Conservation (phyloP, 2,888 invertebrate genomes). For the Volucella zonaria region DNA sequence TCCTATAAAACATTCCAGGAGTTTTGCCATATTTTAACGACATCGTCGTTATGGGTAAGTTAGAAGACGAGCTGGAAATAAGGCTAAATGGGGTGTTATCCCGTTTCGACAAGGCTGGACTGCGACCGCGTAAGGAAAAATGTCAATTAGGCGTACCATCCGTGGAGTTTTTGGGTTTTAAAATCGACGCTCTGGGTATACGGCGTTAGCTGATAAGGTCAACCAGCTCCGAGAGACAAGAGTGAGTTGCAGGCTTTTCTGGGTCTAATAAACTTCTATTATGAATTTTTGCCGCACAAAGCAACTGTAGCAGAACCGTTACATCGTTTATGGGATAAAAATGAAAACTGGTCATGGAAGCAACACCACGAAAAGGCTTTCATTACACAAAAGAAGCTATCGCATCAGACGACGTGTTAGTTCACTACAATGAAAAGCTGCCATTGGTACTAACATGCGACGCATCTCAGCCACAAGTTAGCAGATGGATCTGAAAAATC, state of each 20-base stretch:
- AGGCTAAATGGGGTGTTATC: constrained; percentile 9
- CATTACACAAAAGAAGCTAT: too few relatives aligned
- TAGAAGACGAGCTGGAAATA: constrained; percentile 18
- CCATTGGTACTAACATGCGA: too few relatives aligned
- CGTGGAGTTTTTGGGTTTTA: constrained; percentile 64
- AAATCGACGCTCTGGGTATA: constrained; percentile 62
- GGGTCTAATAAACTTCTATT: too few relatives aligned
- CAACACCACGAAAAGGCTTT: too few relatives aligned
- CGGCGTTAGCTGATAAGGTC: constrained; percentile 28
- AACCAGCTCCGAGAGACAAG: too few relatives aligned
- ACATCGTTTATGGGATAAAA: too few relatives aligned
- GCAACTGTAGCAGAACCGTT: constrained; percentile 65
- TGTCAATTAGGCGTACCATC: constrained; percentile 25
- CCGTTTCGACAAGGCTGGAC: constrained; percentile 24
- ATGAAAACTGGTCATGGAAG: too few relatives aligned
- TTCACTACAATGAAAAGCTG: too few relatives aligned
- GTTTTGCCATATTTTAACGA: constrained; percentile 73
- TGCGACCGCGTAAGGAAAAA: constrained; percentile 27
- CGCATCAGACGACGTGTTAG: too few relatives aligned
- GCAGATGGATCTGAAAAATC: constrained; percentile 42
- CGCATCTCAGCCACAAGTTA: too few relatives aligned
- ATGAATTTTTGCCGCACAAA: constrained; percentile 52
- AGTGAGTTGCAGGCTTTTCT: background rate
- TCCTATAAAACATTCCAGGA: constrained; percentile 7
- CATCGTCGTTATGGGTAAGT: constrained; percentile 50